A percentile compares a stretch with the other conserved stretches of the same genome.
Conservation (phyloP, 2,797 vertebrate species). For the Loris lydekkerianus region DNA sequence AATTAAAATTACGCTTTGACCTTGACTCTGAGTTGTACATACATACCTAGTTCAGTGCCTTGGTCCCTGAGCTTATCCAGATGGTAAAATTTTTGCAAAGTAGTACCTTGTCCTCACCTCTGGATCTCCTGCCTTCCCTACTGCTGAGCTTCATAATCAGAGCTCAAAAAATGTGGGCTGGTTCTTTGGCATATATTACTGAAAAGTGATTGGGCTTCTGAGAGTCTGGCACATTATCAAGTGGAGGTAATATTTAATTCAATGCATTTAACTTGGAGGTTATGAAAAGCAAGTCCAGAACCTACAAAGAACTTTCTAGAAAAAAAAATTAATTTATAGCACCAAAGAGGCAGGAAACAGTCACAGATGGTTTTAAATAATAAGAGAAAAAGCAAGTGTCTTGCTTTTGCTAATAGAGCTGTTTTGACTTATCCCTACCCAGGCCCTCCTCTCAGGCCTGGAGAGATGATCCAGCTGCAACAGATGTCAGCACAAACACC, state of each 20-base stretch:
- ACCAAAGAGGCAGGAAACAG: background rate
- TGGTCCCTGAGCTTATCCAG: background rate
- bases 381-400: background rate
- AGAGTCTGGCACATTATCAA: background rate
- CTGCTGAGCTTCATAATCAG: background rate
- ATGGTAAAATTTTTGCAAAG: constrained; percentile 2
- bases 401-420: background rate
- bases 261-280: background rate
- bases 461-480: too few relatives aligned
- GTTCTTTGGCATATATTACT: background rate
- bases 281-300: background rate
- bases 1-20: constrained; percentile 9
- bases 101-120: background rate
- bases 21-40: background rate
- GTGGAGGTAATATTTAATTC: background rate
- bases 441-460: background rate
- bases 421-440: background rate
- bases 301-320: background rate
- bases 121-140: background rate
- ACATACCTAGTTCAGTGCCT: background rate
- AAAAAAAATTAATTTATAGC: background rate
- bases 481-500: background rate
- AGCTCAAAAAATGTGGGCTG: background rate
- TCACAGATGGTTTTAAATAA: constrained; percentile 37
- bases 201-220: background rate